Conservation (phyloP, 2,113 vertebrate species). For the Hypanus sabinus region DNA sequence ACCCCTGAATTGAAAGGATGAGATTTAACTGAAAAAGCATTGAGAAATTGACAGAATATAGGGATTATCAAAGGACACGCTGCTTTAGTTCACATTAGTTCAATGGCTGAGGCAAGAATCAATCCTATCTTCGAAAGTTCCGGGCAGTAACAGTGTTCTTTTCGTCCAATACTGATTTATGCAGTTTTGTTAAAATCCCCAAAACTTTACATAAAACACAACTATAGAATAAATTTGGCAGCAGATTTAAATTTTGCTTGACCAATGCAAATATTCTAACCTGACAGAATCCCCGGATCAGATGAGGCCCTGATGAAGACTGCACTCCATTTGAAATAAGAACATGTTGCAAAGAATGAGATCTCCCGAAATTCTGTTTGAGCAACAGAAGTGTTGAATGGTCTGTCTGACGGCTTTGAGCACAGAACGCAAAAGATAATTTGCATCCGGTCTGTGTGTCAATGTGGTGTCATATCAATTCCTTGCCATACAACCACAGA, state of each 20-base stretch:
- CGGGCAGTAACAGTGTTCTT: neutral
- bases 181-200: neutral
- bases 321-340: neutral
- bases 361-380: neutral
- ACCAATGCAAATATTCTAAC: neutral
- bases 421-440: neutral
- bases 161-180: neutral
- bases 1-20: neutral
- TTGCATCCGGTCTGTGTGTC: neutral
- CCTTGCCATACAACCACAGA: neutral
- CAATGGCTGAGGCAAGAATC: neutral
- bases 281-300: neutral
- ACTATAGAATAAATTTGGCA: neutral
- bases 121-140: neutral
- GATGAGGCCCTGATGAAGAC: neutral
- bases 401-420: neutral
- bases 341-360: neutral
- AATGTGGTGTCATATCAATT: constrained; percentile 1
- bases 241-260: neutral
- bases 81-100: neutral
- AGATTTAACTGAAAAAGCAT: neutral
- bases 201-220: neutral
- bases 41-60: neutral
- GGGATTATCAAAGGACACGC: neutral
- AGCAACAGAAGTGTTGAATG: neutral